phyloP scores from a whole-genome alignment of 2,888 invertebrate genomes.

The Pseudoips prasinana region DNA sequence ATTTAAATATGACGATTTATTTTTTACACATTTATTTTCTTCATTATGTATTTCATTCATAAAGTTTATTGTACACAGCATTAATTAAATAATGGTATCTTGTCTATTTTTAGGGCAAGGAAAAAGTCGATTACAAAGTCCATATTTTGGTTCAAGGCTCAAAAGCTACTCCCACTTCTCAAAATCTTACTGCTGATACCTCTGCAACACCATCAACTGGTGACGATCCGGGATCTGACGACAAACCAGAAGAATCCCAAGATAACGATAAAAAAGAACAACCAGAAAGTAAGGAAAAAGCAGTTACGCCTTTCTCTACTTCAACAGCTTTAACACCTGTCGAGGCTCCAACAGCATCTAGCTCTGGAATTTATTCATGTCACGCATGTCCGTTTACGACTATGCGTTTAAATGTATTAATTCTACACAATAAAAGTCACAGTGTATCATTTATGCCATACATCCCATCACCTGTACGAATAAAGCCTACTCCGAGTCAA shows the following conservation, averaged over 20 bases:
- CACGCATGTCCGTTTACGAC: constrained; percentile 85
- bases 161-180: constrained; percentile 45
- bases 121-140: constrained; percentile 83
- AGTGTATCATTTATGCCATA: constrained; percentile 75
- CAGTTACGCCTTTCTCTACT: constrained; percentile 26
- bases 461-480: constrained; percentile 66
- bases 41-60: no score
- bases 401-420: constrained; percentile 86
- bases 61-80: no score
- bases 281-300: constrained; percentile 25
- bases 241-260: constrained; percentile 9
- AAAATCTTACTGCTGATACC: constrained; percentile 31
- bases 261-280: constrained; percentile 20
- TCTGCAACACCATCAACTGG: constrained; percentile 32
- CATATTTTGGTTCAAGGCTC: constrained; percentile 83
- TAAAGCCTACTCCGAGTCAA: constrained; percentile 41
- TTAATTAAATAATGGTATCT: no score
- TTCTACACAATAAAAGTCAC: constrained; percentile 88
- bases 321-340: constrained; percentile 23
- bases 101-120: constrained; percentile 56
- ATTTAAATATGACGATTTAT: no score
- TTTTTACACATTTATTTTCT: no score
- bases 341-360: constrained; percentile 50
- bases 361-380: constrained; percentile 80
- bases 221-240: constrained; percentile 20